These are phyloP conservation scores for Catostomus latipinnis DNA, from an alignment of 2,797 vertebrate species.

Conservation along the genomic window DNA sequence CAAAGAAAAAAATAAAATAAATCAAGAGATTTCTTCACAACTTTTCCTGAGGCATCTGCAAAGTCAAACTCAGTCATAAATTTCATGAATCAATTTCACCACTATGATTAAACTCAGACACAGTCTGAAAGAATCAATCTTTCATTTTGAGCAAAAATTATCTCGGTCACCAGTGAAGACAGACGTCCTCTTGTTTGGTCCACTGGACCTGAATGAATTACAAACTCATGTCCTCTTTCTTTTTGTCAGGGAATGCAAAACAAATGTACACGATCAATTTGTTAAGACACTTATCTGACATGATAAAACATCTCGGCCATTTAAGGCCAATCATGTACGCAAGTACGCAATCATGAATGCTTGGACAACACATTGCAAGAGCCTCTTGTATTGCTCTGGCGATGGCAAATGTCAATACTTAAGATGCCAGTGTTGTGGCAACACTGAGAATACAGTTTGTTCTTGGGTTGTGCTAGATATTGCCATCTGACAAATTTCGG, in stretches of 20 bases:
- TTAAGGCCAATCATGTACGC: not conserved
- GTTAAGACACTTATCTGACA: not conserved
- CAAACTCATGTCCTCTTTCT: not conserved
- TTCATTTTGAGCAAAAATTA: constrained; percentile 31
- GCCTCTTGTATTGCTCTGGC: too few relatives aligned
- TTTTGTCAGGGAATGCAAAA: not conserved
- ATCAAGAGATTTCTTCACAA: constrained; percentile 28
- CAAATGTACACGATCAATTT: constrained; percentile 11
- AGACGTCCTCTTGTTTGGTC: constrained; percentile 8
- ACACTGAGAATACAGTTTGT: too few relatives aligned
- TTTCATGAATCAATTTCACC: constrained; percentile 50
- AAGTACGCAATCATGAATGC: too few relatives aligned
- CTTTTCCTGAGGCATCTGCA: constrained; percentile 36
- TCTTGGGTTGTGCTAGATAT: too few relatives aligned
- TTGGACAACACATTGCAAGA: too few relatives aligned
- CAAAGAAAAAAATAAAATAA: constrained; percentile 1
- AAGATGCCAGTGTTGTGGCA: too few relatives aligned
- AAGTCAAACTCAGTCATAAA: constrained; percentile 38
- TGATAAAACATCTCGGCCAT: not conserved
- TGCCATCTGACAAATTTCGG: too few relatives aligned
- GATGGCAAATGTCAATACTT: too few relatives aligned
- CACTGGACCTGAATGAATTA: constrained; percentile 33
- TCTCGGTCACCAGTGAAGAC: not conserved
- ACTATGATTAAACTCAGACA: constrained; percentile 47
- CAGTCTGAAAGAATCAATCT: constrained; percentile 48